phyloP scores from a whole-genome alignment of 2,888 invertebrate genomes.

The Apeira syringaria region DNA sequence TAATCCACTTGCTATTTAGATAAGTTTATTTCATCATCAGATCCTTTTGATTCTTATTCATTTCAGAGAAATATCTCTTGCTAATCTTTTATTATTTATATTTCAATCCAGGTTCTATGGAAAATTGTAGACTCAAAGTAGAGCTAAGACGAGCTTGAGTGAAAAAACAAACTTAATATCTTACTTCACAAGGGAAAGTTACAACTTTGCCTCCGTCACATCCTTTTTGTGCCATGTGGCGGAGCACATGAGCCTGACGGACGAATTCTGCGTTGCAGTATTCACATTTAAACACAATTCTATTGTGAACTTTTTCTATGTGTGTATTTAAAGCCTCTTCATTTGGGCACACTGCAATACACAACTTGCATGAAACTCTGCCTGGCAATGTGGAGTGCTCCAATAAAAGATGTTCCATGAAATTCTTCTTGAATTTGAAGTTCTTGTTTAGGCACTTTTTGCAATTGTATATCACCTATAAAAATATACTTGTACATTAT shows the following conservation, averaged over 20 bases:
- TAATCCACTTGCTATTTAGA: no score
- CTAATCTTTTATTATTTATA: no score
- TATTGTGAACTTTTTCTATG: conserved; percentile 84
- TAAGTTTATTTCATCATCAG: no score
- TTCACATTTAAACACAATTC: conserved; percentile 82
- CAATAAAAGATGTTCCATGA: conserved; percentile 86
- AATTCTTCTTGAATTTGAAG: conserved; percentile 87
- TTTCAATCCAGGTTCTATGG: no score
- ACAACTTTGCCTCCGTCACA: conserved; percentile 74
- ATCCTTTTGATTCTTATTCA: no score
- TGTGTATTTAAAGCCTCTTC: conserved; percentile 86
- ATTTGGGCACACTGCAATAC: conserved; percentile 86
- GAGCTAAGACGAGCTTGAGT: no score
- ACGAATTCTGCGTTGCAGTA: conserved; percentile 89
- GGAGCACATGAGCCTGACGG: conserved; percentile 88
- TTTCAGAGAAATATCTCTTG: no score
- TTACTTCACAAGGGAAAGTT: conserved; percentile 63
- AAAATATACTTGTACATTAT: no score
- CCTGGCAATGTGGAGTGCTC: conserved; percentile 86
- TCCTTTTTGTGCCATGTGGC: conserved; percentile 87
- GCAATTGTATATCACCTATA: conserved; percentile 52
- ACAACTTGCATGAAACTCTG: conserved; percentile 86
- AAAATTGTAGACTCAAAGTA: no score
- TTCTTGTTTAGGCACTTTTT: conserved; percentile 86
- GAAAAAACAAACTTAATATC: no score